These are phyloP conservation scores for Alexandromys fortis DNA, from an alignment of 2,113 vertebrate genomes.

Conservation along the genomic window DNA sequence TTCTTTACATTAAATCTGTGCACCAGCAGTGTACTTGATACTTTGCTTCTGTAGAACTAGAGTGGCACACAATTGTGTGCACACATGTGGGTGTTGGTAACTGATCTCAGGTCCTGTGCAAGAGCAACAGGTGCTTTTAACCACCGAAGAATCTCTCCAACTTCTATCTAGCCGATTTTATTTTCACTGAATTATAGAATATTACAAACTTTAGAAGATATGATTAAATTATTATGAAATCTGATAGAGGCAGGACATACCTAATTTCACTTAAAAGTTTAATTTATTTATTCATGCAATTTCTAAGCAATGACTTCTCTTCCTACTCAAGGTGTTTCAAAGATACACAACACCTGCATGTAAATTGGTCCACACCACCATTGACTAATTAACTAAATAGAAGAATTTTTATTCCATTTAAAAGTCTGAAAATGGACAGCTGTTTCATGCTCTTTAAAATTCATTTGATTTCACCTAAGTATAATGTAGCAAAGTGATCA, in stretches of 20 bases:
- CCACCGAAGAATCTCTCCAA: not conserved
- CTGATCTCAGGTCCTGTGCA: not conserved
- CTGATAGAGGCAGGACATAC: not conserved
- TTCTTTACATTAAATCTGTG: not conserved
- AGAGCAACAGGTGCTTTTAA: not conserved
- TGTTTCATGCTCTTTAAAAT: not conserved
- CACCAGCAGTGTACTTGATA: not conserved
- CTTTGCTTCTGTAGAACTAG: not conserved
- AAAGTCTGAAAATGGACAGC: not conserved
- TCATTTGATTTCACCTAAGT: not conserved
- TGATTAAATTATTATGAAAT: conserved; percentile 53
- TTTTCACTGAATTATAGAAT: conserved; percentile 10
- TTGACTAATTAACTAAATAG: not conserved
- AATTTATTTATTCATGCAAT: not conserved
- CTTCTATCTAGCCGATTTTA: not conserved
- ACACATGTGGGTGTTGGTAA: not conserved
- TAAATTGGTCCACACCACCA: not conserved
- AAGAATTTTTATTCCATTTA: not conserved
- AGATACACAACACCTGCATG: not conserved
- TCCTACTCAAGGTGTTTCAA: not conserved
- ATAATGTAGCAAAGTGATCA: not conserved
- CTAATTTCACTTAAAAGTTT: not conserved
- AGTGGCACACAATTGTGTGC: not conserved
- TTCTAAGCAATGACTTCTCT: not conserved
- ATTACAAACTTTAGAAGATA: not conserved